These are phyloP conservation scores for Laupala kohalensis DNA, from an alignment of 1,140 invertebrate species.

Conservation along the genomic window DNA sequence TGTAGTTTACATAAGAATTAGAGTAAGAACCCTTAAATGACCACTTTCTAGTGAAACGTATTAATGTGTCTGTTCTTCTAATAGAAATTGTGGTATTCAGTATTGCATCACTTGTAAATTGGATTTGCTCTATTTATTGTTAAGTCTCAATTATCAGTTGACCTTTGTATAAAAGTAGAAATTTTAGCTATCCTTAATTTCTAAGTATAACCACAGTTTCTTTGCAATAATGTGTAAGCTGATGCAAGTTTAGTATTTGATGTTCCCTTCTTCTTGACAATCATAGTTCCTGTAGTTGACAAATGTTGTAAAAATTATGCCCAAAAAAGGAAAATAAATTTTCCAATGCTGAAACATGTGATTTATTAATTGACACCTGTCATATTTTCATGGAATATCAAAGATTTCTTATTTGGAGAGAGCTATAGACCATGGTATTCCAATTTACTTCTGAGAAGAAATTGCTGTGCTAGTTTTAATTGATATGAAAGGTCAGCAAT, in stretches of 20 bases:
- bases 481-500: no score
- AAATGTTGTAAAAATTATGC: not conserved
- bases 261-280: not conserved
- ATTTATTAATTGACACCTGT: no score
- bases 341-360: not conserved
- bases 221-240: not conserved
- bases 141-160: not conserved
- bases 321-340: not conserved
- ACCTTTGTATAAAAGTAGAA: no score
- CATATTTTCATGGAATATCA: no score
- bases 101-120: not conserved
- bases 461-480: no score
- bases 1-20: not conserved
- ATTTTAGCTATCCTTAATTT: not conserved
- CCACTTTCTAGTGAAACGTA: not conserved
- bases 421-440: no score
- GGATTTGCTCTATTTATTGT: not conserved
- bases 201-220: not conserved
- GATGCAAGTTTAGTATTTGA: not conserved
- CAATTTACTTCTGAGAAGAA: no score
- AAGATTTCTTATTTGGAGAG: no score
- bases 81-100: not conserved
- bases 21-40: not conserved
- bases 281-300: not conserved
- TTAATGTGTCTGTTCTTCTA: not conserved